Conservation (phyloP, 1,140 invertebrate genomes). For the Pinna nobilis region DNA sequence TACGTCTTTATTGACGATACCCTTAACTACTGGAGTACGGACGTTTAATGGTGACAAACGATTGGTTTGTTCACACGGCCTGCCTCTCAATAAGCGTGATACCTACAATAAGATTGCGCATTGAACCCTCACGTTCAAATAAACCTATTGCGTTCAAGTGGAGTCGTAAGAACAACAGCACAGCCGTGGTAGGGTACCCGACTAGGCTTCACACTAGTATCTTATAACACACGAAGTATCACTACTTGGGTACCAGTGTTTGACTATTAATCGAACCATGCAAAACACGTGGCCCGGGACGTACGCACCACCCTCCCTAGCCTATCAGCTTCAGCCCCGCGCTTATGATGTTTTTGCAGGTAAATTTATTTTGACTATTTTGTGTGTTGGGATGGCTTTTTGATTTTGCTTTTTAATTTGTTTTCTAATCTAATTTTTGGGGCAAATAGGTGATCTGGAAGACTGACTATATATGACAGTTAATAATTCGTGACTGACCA, state of each 20-base stretch:
- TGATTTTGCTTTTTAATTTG: constrained; percentile 14
- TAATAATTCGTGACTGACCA: too few relatives aligned
- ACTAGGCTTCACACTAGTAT: constrained; percentile 31
- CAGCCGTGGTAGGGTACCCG: constrained; percentile 27
- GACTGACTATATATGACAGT: too few relatives aligned
- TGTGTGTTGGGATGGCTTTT: constrained; percentile 10
- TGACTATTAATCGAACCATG: constrained; percentile 41
- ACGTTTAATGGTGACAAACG: constrained; percentile 6
- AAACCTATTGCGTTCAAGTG: constrained; percentile 39
- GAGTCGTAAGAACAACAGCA: constrained; percentile 29
- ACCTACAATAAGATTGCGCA: constrained; percentile 39
- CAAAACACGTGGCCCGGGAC: constrained; percentile 47
- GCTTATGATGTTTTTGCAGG: constrained; percentile 47
- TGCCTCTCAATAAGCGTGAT: constrained; percentile 26
- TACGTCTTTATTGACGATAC: background rate
- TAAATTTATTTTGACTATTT: constrained; percentile 25
- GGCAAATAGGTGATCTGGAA: too few relatives aligned
- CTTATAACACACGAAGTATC: constrained; percentile 33
- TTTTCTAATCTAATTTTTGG: too few relatives aligned
- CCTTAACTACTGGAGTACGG: constrained; percentile 14
- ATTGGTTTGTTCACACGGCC: constrained; percentile 33
- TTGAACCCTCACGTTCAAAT: constrained; percentile 40
- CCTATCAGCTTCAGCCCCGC: constrained; percentile 39
- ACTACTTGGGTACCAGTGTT: constrained; percentile 1
- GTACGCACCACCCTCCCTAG: constrained; percentile 40